These are phyloP conservation scores for Menidia menidia DNA, from an alignment of 2,797 vertebrate species.

Conservation along the genomic window DNA sequence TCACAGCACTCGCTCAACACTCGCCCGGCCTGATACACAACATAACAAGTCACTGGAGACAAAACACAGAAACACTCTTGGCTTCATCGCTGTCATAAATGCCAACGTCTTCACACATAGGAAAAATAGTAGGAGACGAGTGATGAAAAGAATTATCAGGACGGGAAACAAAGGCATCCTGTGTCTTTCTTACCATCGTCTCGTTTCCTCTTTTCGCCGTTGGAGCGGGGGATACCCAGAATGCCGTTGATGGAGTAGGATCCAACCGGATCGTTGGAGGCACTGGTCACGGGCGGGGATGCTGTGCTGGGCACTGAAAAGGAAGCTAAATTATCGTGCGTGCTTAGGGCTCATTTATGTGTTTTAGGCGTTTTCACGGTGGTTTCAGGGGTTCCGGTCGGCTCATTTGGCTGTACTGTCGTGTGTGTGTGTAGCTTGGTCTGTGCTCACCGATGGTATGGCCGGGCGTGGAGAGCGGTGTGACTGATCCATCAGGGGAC, in stretches of 20 bases:
- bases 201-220: slow-evolving; percentile 99
- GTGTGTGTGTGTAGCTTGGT: slow-evolving; percentile 9
- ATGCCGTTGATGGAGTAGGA: slow-evolving; percentile 99
- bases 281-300: slow-evolving; percentile 97
- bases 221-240: slow-evolving; percentile 98
- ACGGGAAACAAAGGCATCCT: slow-evolving; percentile 49
- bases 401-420: slow-evolving; percentile 37
- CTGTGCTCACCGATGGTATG: slow-evolving; percentile 94
- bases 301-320: slow-evolving; percentile 94
- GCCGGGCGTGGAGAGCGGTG: slow-evolving; percentile 92
- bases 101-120: slow-evolving; percentile 75
- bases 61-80: slow-evolving; percentile 73
- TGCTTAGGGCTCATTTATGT: slow-evolving; percentile 9
- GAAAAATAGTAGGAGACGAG: slow-evolving; percentile 64
- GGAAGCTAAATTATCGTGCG: slow-evolving; percentile 46
- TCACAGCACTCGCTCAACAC: slow-evolving; percentile 72
- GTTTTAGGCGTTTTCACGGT: background rate
- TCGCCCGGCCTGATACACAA: slow-evolving; percentile 71
- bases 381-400: background rate
- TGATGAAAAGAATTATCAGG: slow-evolving; percentile 70
- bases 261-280: slow-evolving; percentile 98
- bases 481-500: slow-evolving; percentile 91
- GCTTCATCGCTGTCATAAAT: slow-evolving; percentile 78
- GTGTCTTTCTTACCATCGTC: slow-evolving; percentile 92
- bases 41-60: slow-evolving; percentile 84